Conservation (phyloP, 37 sponge, comb jelly and placozoan species). For the Petrosia ficiformis region DNA sequence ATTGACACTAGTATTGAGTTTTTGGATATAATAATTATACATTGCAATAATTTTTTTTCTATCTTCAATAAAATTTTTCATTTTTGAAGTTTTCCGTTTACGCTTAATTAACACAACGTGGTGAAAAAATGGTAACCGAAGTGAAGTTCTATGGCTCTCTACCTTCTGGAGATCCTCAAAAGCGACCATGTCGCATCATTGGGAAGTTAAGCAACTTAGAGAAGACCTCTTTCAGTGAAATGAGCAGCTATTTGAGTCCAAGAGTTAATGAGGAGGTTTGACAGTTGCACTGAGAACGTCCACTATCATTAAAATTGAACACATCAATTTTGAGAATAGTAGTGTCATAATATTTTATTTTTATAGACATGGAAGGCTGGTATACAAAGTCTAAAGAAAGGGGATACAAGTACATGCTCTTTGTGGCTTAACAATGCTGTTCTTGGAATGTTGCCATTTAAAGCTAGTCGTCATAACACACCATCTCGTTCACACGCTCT, state of each 20-base stretch:
- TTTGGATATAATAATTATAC: too few relatives aligned
- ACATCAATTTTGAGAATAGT: too few relatives aligned
- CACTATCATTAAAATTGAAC: too few relatives aligned
- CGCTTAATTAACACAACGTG: too few relatives aligned
- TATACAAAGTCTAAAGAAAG: too few relatives aligned
- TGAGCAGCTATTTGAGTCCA: neutral
- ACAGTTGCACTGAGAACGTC: neutral
- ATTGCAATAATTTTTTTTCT: too few relatives aligned
- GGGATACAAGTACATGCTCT: conserved; percentile 49
- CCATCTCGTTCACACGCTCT: conserved; percentile 78
- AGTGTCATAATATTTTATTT: too few relatives aligned
- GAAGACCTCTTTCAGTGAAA: neutral
- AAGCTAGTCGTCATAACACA: conserved; percentile 83
- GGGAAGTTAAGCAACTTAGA: conserved; percentile 63
- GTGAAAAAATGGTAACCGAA: neutral
- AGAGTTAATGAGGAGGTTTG: neutral
- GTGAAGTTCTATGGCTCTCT: neutral
- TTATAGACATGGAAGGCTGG: conserved; percentile 61
- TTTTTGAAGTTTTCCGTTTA: too few relatives aligned
- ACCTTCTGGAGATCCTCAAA: conserved; percentile 56
- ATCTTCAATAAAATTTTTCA: too few relatives aligned
- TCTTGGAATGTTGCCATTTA: conserved; percentile 65
- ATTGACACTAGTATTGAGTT: too few relatives aligned
- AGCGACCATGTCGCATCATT: conserved; percentile 62
- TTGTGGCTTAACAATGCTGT: conserved; percentile 78